These are phyloP conservation scores for Sebastes paucispinis DNA, from an alignment of 2,797 vertebrate species.

Conservation along the genomic window DNA sequence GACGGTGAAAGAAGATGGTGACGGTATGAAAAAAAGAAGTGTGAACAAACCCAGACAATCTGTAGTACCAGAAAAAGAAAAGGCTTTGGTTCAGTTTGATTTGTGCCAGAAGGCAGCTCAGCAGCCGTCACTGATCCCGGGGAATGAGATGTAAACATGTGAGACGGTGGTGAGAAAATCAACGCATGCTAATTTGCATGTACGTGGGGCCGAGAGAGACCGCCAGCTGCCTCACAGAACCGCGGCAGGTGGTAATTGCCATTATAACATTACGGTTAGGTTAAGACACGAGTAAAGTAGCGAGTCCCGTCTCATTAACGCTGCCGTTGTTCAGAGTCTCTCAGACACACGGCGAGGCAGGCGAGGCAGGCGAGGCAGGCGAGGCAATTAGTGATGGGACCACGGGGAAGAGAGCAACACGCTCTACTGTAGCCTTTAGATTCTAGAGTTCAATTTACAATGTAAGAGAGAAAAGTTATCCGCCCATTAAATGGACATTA, in stretches of 20 bases:
- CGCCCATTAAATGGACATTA: not conserved
- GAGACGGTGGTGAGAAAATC: not conserved
- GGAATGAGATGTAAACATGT: conserved; percentile 15
- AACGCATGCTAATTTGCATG: not conserved
- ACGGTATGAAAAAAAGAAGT: not conserved
- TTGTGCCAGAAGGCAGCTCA: not conserved
- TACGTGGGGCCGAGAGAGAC: conserved; percentile 9
- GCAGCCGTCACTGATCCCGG: not conserved
- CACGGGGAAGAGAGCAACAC: not conserved
- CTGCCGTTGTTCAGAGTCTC: conserved; percentile 4
- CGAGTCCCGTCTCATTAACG: conserved; percentile 59
- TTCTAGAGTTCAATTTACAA: not conserved
- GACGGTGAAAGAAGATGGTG: not conserved
- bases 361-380: not conserved
- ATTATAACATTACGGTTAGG: conserved; percentile 29
- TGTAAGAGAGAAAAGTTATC: not conserved
- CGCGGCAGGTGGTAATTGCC: conserved; percentile 64
- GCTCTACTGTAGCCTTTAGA: not conserved
- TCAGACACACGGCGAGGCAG: not conserved
- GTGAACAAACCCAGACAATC: not conserved
- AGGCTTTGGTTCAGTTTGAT: not conserved
- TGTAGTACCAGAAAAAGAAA: not conserved
- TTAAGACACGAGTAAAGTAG: conserved; percentile 19
- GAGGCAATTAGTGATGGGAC: conserved; percentile 4
- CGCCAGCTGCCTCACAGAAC: conserved; percentile 38